Evolutionary conservation across 2,113 vertebrate species (phyloP).

Genomic region (Morone saxatilis): DNA sequence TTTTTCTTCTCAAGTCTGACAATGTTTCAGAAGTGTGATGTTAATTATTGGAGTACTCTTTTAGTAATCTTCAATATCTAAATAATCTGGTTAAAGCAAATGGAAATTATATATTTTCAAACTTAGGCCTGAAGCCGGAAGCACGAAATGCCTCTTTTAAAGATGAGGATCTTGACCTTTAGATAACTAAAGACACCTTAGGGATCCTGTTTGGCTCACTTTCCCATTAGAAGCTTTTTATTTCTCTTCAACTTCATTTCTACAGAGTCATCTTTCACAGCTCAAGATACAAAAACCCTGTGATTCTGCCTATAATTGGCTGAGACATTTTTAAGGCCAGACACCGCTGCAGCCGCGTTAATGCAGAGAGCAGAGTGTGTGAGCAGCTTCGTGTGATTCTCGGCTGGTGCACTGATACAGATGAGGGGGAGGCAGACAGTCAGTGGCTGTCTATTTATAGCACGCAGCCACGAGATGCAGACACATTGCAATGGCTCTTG

Average conservation of each 20-base stretch:
- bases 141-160: not conserved
- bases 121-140: not conserved
- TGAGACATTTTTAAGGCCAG: conserved; percentile 19
- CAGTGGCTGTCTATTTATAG: conserved; percentile 66
- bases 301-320: conserved; percentile 35
- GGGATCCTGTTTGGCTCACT: conserved; percentile 9
- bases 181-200: conserved; percentile 1
- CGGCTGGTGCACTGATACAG: conserved; percentile 55
- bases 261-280: conserved; percentile 11
- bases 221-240: conserved; percentile 19
- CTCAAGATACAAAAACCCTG: not conserved
- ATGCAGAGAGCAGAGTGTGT: conserved; percentile 29
- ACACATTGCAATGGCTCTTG: conserved; percentile 40
- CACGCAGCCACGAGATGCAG: conserved; percentile 42
- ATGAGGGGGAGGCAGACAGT: conserved; percentile 60
- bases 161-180: conserved; percentile 24
- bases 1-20: not conserved
- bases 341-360: conserved; percentile 11
- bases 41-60: not conserved
- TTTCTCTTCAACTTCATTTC: conserved; percentile 13
- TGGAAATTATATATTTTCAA: not conserved
- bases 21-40: not conserved
- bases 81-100: not conserved
- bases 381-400: conserved; percentile 43
- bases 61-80: not conserved